phyloP scores from a whole-genome alignment of 2,113 vertebrate species.

The Sardina pilchardus region DNA sequence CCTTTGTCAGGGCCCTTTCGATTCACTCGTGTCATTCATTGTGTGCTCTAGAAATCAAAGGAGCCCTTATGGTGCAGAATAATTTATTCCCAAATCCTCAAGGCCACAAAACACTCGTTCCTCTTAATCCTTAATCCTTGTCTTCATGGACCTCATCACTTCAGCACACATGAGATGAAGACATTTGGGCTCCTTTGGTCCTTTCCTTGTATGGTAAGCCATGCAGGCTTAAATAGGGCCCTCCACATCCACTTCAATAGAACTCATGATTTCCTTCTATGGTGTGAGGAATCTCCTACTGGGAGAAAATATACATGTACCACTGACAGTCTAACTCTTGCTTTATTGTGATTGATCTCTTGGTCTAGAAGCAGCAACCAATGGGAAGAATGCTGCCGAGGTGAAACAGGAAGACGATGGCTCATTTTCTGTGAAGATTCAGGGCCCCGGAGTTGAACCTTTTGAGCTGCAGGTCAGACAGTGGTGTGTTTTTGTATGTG shows the following conservation, averaged over 20 bases:
- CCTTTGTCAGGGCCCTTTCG: neutral
- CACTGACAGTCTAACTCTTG: neutral
- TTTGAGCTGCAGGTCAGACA: conserved; percentile 74
- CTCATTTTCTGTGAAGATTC: conserved; percentile 71
- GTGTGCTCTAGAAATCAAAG: neutral
- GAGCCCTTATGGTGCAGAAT: neutral
- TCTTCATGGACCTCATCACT: neutral
- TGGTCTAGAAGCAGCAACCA: conserved; percentile 41
- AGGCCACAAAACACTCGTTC: neutral
- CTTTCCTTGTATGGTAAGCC: neutral
- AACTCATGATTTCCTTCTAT: neutral
- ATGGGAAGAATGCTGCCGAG: conserved; percentile 40
- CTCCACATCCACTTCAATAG: neutral
- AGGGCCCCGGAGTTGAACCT: conserved; percentile 72
- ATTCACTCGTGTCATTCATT: neutral
- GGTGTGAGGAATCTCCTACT: neutral
- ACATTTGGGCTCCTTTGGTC: neutral
- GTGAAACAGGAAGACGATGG: conserved; percentile 56
- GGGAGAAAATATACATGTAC: neutral
- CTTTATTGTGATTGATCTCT: neutral
- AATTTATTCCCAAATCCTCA: neutral
- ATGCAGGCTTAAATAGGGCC: neutral
- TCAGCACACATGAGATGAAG: neutral
- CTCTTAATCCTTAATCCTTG: neutral
- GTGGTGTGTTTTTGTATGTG: neutral